phyloP scores from a whole-genome alignment of 2,797 vertebrate genomes.

The Loris lydekkerianus region DNA sequence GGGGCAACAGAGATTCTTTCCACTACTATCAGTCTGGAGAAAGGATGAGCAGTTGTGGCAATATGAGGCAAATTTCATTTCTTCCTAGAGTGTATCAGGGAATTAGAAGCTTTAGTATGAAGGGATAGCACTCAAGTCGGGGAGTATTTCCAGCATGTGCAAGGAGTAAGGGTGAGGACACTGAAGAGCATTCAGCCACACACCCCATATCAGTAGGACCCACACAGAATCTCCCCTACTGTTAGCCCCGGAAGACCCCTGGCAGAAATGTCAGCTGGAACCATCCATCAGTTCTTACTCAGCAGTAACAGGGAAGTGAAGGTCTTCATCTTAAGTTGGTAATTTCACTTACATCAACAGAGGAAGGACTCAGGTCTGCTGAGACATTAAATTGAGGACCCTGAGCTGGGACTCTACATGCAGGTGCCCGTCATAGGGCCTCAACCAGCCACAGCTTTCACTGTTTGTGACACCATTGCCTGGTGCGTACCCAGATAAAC shows the following conservation, averaged over 20 bases:
- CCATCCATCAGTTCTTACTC: background rate
- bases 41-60: background rate
- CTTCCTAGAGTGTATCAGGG: background rate
- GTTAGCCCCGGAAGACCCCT: background rate
- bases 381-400: background rate
- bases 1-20: background rate
- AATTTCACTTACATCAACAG: background rate
- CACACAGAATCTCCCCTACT: background rate
- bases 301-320: background rate
- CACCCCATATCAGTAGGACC: background rate
- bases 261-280: background rate
- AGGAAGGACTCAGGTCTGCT: background rate
- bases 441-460: background rate
- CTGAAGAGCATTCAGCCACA: background rate
- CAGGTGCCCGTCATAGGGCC: background rate
- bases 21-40: background rate
- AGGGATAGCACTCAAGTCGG: background rate
- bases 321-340: background rate
- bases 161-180: background rate
- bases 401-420: background rate
- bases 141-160: background rate
- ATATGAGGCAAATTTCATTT: background rate
- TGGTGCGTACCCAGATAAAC: background rate
- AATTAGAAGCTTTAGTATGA: background rate
- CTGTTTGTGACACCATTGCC: background rate